phyloP scores from a whole-genome alignment of 2,113 vertebrate species.

The Paralichthys olivaceus region DNA sequence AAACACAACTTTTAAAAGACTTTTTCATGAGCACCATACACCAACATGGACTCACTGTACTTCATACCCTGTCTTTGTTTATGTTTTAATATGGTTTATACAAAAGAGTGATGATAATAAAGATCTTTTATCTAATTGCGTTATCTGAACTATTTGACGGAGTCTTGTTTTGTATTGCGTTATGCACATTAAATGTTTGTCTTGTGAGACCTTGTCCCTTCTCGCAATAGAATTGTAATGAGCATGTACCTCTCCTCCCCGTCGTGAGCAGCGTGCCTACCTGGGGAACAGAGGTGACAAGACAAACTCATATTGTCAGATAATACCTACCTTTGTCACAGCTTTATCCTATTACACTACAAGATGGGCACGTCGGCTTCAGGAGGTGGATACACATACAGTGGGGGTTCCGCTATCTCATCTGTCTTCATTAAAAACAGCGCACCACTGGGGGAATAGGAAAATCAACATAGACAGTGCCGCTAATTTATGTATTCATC shows the following conservation, averaged over 20 bases:
- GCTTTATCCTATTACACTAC: constrained; percentile 69
- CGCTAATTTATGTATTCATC: constrained; percentile 83
- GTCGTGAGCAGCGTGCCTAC: constrained; percentile 35
- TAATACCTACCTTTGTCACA: constrained; percentile 76
- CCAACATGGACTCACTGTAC: constrained; percentile 12
- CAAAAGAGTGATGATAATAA: constrained; percentile 58
- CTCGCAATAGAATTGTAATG: constrained; percentile 65
- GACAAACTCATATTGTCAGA: constrained; percentile 69
- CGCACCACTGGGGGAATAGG: constrained; percentile 69
- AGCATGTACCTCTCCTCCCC: constrained; percentile 70
- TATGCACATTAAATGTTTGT: constrained; percentile 57
- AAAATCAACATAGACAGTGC: constrained; percentile 81
- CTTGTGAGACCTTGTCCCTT: constrained; percentile 63
- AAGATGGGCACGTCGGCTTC: constrained; percentile 58
- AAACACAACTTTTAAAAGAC: constrained; percentile 11
- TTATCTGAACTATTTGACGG: constrained; percentile 50
- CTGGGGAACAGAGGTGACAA: constrained; percentile 72
- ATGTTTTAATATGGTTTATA: constrained; percentile 55
- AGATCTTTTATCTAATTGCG: constrained; percentile 58
- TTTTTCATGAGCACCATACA: constrained; percentile 23
- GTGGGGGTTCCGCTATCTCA: constrained; percentile 72
- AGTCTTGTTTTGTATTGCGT: constrained; percentile 40
- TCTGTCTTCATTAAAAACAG: constrained; percentile 83
- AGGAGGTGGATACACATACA: constrained; percentile 67
- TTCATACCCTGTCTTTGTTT: constrained; percentile 5